Evolutionary conservation across 2,797 vertebrate genomes (phyloP), one percentile per base, ranked within the genome.

Genomic region (Buceros bicornis): DNA sequence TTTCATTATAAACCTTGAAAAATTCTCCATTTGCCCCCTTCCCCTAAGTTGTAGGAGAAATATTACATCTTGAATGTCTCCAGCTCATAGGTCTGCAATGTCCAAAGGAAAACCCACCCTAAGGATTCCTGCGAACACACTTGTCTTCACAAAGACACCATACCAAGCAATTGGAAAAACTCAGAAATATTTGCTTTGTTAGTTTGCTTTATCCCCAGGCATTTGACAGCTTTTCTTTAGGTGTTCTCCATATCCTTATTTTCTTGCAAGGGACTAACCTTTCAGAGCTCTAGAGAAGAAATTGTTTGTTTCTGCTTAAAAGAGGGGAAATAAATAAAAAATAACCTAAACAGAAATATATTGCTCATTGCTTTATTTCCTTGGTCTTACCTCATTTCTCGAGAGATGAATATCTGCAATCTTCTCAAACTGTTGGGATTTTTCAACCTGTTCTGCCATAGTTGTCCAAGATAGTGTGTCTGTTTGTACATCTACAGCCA

Each of bases 221-320:
- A 5, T 51, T 48, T 76, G 62, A 69, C 33, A 82, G 53, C 72
- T 86, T 83, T 74, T 81, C 51, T 17, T 82, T 58, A 76, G n/a
- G 22, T 84, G 29, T 69, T 93, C 73, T 93, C 81, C 77, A 48
- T 8, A 79, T 61, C 12, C 29, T 72, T 45, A 54, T 87, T 93
- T 90, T 76, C 18, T 76, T 72, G 40, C 29, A 62, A 93, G 43
- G 69, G 43, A 89, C 42, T 88, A 94, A 90, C 43, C 69, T 95
- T 93, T 83, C 62, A 57, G 58, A 57, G 35, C 65, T 88, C 85
- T 72, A 69, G 73, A 83, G 73, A 89, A 87, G 33, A 90, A 83
- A 78, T 31, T 33, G 35, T 78, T 89, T 88, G 20, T 16, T 86
- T 91, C 53, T 73, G n/a, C 20, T 90, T 70, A 67, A 35, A 77